A percentile compares a stretch with the other conserved stretches of the same genome.
Conservation (phyloP, 1,140 invertebrate genomes). For the Meloidogyne chitwoodi region DNA sequence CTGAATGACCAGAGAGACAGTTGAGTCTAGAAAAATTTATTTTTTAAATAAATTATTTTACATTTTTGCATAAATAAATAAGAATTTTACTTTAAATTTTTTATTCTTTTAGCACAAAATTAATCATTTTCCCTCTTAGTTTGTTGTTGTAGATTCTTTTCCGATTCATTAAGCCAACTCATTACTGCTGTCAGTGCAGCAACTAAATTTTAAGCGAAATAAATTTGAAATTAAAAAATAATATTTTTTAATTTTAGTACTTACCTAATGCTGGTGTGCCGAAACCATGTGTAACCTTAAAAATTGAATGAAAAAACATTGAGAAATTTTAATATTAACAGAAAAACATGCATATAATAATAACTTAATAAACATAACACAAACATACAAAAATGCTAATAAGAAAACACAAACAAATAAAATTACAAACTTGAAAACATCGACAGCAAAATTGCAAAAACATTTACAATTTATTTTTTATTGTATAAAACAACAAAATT, state of each 20-base stretch:
- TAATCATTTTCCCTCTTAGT: not conserved
- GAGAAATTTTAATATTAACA: not conserved
- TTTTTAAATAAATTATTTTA: no score
- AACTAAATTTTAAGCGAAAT: not conserved
- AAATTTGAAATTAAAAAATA: no score
- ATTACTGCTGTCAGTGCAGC: slow-evolving; percentile 61
- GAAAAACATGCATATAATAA: not conserved
- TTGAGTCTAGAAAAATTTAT: not conserved
- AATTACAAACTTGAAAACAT: no score
- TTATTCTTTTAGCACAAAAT: not conserved
- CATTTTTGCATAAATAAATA: not conserved
- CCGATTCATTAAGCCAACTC: slow-evolving; percentile 30
- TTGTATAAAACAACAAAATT: no score
- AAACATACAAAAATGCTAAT: no score
- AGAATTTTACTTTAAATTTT: not conserved
- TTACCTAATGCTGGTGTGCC: slow-evolving; percentile 24
- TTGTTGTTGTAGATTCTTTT: slow-evolving; percentile 17
- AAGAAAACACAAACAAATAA: no score
- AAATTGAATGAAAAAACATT: not conserved
- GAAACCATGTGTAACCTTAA: slow-evolving; percentile 34
- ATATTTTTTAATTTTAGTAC: no score
- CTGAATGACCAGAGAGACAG: not conserved
- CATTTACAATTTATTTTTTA: no score
- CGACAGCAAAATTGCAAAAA: no score
- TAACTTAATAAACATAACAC: no score